Evolutionary conservation across 2,113 vertebrate species (phyloP).

Genomic region (Phodopus roborovskii): DNA sequence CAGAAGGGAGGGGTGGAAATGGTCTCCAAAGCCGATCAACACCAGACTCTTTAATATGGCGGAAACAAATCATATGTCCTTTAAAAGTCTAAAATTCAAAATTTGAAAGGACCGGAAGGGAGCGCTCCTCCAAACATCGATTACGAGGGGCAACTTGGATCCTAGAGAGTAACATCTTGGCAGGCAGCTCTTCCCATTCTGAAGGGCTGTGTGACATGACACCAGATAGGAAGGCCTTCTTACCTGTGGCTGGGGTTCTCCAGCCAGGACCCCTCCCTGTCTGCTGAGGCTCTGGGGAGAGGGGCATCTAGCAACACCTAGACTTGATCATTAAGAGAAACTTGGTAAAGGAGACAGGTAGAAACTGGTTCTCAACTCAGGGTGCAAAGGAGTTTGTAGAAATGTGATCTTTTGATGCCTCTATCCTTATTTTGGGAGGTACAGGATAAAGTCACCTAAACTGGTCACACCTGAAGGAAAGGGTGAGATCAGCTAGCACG

Average conservation of each 20-base stretch:
- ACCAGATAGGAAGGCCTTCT: background rate
- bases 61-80: background rate
- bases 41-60: background rate
- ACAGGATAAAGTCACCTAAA: background rate
- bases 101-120: background rate
- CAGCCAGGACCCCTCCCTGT: background rate
- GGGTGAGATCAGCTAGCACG: background rate
- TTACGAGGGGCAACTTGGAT: background rate
- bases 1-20: background rate
- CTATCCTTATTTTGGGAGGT: background rate
- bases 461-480: background rate
- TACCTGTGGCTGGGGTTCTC: background rate
- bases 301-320: background rate
- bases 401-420: background rate
- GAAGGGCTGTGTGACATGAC: background rate
- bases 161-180: background rate
- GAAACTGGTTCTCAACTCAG: background rate
- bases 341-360: background rate
- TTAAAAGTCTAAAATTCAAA: constrained; percentile 24
- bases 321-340: constrained; percentile 1
- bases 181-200: background rate
- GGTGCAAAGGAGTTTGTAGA: background rate
- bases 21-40: background rate
- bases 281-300: background rate
- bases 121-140: background rate